Conservation (phyloP, 2,797 vertebrate genomes). For the Perdix hodgsoniae region DNA sequence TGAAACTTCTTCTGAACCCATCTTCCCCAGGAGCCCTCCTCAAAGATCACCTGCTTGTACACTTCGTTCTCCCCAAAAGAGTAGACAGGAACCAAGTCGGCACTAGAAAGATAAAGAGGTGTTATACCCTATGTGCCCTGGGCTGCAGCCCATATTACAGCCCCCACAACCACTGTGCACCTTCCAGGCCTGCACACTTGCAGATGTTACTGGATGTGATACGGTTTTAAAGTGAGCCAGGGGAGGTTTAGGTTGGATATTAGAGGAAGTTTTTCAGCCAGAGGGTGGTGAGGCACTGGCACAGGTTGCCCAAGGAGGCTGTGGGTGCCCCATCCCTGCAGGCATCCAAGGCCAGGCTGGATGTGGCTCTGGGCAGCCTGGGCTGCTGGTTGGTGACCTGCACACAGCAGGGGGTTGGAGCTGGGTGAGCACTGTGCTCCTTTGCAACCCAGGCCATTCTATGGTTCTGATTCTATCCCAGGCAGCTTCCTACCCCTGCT, state of each 20-base stretch:
- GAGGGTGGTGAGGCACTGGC: too few relatives aligned
- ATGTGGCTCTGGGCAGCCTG: too few relatives aligned
- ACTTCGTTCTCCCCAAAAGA: constrained; percentile 97
- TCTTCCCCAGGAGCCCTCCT: constrained; percentile 90
- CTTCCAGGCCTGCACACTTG: neutral
- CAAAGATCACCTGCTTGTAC: constrained; percentile 93
- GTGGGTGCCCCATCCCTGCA: too few relatives aligned
- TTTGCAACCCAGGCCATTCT: too few relatives aligned
- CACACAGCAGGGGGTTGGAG: too few relatives aligned
- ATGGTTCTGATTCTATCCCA: neutral
- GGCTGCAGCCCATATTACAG: neutral
- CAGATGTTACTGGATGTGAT: neutral
- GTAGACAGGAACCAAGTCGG: constrained; percentile 94
- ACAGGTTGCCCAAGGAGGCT: too few relatives aligned
- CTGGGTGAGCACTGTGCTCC: too few relatives aligned
- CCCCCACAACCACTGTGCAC: fast-evolving
- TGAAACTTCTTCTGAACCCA: constrained; percentile 90
- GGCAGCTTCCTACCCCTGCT: neutral
- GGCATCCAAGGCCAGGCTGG: too few relatives aligned
- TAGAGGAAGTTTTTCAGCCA: too few relatives aligned
- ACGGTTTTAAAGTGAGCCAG: too few relatives aligned
- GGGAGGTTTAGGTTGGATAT: too few relatives aligned
- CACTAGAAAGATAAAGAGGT: constrained; percentile 77
- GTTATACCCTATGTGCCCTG: neutral
- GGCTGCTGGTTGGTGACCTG: too few relatives aligned